Evolutionary conservation across 2,888 invertebrate genomes (phyloP).

Genomic region (Sphaerophoria taeniata): DNA sequence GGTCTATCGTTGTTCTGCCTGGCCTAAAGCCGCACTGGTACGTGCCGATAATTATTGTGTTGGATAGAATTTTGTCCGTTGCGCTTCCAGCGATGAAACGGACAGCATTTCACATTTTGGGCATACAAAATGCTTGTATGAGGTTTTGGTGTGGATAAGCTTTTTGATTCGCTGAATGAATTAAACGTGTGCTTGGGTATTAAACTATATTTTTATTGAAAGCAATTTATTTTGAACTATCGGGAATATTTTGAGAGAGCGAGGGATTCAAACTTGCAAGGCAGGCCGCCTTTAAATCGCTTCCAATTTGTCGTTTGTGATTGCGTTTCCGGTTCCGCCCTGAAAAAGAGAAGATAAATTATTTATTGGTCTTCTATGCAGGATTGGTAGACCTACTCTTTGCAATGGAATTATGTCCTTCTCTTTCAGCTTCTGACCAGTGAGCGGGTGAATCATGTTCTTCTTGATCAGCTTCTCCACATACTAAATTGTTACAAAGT

Average conservation of each 20-base stretch:
- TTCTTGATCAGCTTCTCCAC: slow-evolving; percentile 97
- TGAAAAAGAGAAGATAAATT: slow-evolving; percentile 79
- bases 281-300: slow-evolving; percentile 94
- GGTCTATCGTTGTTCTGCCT: too few species aligned
- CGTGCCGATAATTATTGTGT: too few species aligned
- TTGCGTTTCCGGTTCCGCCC: slow-evolving; percentile 98
- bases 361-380: neutral
- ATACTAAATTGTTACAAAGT: slow-evolving; percentile 98
- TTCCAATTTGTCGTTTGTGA: slow-evolving; percentile 92
- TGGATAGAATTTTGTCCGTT: too few species aligned
- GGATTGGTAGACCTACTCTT: slow-evolving; percentile 85
- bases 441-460: slow-evolving; percentile 98
- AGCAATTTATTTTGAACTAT: neutral
- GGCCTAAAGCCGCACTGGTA: too few species aligned
- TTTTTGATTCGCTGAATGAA: too few species aligned
- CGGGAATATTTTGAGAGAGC: neutral
- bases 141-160: too few species aligned
- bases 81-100: neutral
- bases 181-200: too few species aligned
- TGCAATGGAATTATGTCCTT: slow-evolving; percentile 96
- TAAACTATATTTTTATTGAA: too few species aligned
- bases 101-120: slow-evolving; percentile 41
- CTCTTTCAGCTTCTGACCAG: slow-evolving; percentile 91
- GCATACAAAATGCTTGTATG: slow-evolving; percentile 1
- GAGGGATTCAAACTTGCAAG: slow-evolving; percentile 87